Evolutionary conservation across 2,888 invertebrate species (phyloP), one percentile per base, ranked within the genome.

Genomic region (Xanthorhoe spadicearia): DNA sequence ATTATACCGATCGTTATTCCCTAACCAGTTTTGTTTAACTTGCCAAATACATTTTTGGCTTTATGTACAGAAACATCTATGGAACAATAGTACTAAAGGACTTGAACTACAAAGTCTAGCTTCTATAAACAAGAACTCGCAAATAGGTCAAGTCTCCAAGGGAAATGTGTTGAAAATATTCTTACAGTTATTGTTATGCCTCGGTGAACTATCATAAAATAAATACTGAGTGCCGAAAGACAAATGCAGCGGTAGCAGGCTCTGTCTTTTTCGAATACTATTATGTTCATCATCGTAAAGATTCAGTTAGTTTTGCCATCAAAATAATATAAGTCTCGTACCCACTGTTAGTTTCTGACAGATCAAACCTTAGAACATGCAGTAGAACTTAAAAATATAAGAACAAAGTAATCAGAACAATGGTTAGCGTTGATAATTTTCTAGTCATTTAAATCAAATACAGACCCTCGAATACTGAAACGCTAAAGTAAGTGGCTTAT

Each of bases 91-190:
- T 19, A 18, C 54, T 55, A 38, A 10, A 19, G 19, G 38, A 32
- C 35, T 53, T 9, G 13, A 46, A 56, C 0, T 52, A 48, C 43
- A 52, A 63, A 63, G 32, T 15, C 51, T 49, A 53, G 15, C 32
- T 53, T 63, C 28, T 28, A 23, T 56, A 58, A 53, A 48, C 19
- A 56, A 15, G 46, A 52, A 18, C 17, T 48, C 35, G 15, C 48
- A 64, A 58, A 58, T 64, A 64, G 64, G 64, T 57, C 64, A 58
- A 53, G 57, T 32, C 57, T 53, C 57, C 15, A 17, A 48, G 58
- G 53, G 52, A 52, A 58, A 43, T 53, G 57, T 15, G 52, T 64
- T 57, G 48, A 19, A 53, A 53, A 58, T 52, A 52, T 46, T 57
- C 15, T 19, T 23, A 19, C 46, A 50, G 15, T 62, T 51, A 51